Base-by-base conservation (phyloP, 2,888 invertebrate species). In the Clanis bilineata region DNA sequence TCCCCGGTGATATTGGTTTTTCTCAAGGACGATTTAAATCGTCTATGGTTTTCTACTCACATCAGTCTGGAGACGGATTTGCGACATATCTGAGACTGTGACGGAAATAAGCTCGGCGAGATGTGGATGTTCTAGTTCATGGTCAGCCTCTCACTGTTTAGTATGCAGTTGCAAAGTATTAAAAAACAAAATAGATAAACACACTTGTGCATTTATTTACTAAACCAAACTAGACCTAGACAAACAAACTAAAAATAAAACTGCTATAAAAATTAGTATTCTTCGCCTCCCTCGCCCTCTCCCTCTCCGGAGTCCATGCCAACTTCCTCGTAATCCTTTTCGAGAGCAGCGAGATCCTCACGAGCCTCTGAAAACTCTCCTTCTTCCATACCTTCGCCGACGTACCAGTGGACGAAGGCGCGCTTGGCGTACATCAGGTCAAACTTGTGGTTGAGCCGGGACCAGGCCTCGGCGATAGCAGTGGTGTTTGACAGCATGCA, bases 401-500 rank as follows among this genome's bases (percentile, higher is more conserved):
- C 96, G 82, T 96, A 96, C 98, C 98, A 98, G 86, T 98, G 98
- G 57, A 98, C 98, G 85, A 98, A 98, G 22, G 98, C 98, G 71
- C 98, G 95, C 93, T 98, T 98, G 74, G 98, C 97, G 82, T 98
- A 98, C 98, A 98, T 98, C 73, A 98, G 93, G 85, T 98, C 98
- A 83, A 98, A 97, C 88, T 98, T 98, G 86, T 97, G 98, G 87
- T 98, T 98, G 63, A 98, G 94, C 73, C 98, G 95, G 58, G 98
- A 97, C 98, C 98, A 98, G 44, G 98, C 98, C 83, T 98, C 98
- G n/a, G 98, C 98, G 77, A 98, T 98, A 63, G 98, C 97, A 0
- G 98, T 98, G 54, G 98, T 98, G 95, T 98, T 98, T 58, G 97
- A 97, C 80, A 98, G 92, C 98, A 98, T 98, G 92, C 98, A 98